These are phyloP conservation scores for Hemiscyllium ocellatum DNA, from an alignment of 2,113 vertebrate genomes.

Conservation along the genomic window DNA sequence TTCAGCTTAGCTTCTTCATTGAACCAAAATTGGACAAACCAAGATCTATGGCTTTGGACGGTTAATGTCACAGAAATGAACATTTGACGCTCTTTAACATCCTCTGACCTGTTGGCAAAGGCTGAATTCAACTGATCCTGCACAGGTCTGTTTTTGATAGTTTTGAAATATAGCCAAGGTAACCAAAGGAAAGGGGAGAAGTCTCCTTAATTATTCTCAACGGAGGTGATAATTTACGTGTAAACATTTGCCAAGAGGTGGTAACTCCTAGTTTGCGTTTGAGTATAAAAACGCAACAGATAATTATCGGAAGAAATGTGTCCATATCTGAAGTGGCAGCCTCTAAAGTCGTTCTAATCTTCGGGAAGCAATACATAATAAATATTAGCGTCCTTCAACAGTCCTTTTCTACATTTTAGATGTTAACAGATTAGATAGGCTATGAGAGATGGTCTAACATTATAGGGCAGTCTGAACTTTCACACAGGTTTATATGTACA, in stretches of 20 bases:
- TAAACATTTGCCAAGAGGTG: background rate
- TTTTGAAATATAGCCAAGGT: background rate
- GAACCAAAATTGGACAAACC: background rate
- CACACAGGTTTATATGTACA: background rate
- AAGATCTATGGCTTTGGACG: background rate
- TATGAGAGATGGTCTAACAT: background rate
- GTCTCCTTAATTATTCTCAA: background rate
- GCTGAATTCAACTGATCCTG: background rate
- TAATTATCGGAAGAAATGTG: background rate
- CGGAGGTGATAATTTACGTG: background rate
- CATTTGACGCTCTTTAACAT: background rate
- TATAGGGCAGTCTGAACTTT: background rate
- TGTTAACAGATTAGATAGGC: background rate
- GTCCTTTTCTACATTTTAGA: background rate
- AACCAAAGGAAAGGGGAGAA: constrained; percentile 8
- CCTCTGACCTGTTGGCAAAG: background rate
- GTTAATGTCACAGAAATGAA: background rate
- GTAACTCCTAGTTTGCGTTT: background rate
- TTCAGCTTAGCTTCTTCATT: background rate
- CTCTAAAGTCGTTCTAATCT: background rate
- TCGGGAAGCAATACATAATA: background rate
- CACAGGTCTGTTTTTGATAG: background rate
- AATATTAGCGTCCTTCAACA: background rate
- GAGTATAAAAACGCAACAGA: background rate
- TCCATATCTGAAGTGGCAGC: background rate